These are phyloP conservation scores for Rhamphomyia laevipes DNA, from an alignment of 2,888 invertebrate genomes.

Conservation along the genomic window DNA sequence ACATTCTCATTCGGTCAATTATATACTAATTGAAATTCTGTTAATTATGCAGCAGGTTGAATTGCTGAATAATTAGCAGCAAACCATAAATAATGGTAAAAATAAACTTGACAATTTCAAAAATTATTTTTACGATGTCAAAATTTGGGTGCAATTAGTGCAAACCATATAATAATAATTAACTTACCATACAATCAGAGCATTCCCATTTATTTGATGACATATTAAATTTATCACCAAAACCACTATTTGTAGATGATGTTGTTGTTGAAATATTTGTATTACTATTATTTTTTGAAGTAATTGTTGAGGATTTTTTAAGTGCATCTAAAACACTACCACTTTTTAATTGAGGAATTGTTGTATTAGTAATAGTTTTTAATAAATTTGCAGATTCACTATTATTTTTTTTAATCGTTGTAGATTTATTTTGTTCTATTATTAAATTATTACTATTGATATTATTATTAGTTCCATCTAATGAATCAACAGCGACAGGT, in stretches of 20 bases:
- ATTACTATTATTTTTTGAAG: background rate
- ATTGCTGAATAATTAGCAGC: too few species aligned
- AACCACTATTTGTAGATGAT: slow-evolving; percentile 10
- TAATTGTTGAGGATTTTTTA: slow-evolving; percentile 15
- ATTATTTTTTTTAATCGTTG: background rate
- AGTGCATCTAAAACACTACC: slow-evolving; percentile 39
- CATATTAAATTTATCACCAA: slow-evolving; percentile 41
- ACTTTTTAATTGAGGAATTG: slow-evolving; percentile 28
- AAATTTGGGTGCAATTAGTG: too few species aligned
- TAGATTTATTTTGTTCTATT: too few species aligned
- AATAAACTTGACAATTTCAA: too few species aligned
- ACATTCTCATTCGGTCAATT: too few species aligned
- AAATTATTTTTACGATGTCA: too few species aligned
- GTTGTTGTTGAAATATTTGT: slow-evolving; percentile 1
- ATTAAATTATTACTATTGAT: too few species aligned
- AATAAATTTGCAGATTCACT: background rate
- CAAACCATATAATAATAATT: too few species aligned
- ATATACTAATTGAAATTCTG: too few species aligned
- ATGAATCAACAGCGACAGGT: slow-evolving; percentile 34
- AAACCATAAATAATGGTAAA: too few species aligned
- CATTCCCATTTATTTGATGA: slow-evolving; percentile 53
- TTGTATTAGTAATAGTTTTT: background rate
- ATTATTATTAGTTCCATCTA: background rate
- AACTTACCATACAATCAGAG: slow-evolving; percentile 40
- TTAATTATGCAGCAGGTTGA: too few species aligned